Evolutionary conservation across 2,888 invertebrate genomes (phyloP).

Genomic region (Drosophila phalerata): DNA sequence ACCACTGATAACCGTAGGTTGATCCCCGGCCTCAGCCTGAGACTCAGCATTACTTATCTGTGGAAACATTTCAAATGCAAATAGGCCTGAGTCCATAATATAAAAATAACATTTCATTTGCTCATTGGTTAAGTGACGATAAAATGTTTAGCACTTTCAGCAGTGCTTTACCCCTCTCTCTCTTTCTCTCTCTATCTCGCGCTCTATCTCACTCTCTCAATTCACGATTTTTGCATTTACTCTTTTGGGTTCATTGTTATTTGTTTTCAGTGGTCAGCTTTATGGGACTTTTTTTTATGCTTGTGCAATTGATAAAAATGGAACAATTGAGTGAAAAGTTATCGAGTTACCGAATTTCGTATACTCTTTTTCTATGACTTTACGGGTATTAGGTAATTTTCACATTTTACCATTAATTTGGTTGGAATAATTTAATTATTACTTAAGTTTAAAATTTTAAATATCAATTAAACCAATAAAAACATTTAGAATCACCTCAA

Average conservation of each 20-base stretch:
- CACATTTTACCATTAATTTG: too few relatives aligned
- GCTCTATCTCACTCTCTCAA: constrained; percentile 2
- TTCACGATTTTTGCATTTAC: constrained; percentile 27
- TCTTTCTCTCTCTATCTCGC: constrained; percentile 3
- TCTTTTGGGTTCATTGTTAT: constrained; percentile 12
- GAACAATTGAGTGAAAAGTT: neutral
- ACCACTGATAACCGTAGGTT: constrained; percentile 38
- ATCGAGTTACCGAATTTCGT: constrained; percentile 24
- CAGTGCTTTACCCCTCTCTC: neutral
- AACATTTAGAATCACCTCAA: neutral
- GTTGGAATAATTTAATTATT: too few relatives aligned
- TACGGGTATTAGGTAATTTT: too few relatives aligned
- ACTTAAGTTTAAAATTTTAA: too few relatives aligned
- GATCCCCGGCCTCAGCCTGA: constrained; percentile 22
- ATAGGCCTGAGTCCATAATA: constrained; percentile 48
- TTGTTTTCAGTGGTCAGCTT: constrained; percentile 50
- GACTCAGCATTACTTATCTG: constrained; percentile 26
- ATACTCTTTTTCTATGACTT: constrained; percentile 18
- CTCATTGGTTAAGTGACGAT: constrained; percentile 64
- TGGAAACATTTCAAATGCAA: constrained; percentile 45
- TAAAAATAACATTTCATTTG: constrained; percentile 52
- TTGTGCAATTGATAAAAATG: constrained; percentile 54
- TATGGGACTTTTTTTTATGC: constrained; percentile 48
- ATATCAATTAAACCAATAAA: too few relatives aligned
- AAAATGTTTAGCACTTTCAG: constrained; percentile 61